Conservation (phyloP, 2,797 vertebrate species). For the Silurus aristotelis region DNA sequence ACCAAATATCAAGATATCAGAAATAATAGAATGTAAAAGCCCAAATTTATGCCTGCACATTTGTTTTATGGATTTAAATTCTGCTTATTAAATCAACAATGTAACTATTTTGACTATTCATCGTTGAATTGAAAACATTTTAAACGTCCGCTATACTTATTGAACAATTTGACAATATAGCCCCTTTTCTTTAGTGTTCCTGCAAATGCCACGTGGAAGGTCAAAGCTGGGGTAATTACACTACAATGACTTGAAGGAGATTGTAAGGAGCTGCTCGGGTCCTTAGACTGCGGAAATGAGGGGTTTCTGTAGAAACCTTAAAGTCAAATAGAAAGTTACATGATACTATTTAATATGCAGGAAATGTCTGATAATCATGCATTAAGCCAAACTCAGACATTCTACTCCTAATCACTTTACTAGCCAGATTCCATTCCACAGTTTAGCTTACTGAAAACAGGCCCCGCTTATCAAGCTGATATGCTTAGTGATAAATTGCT, state of each 20-base stretch:
- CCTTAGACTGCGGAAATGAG: neutral
- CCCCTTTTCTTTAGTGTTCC: neutral
- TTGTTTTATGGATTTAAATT: no score
- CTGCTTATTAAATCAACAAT: no score
- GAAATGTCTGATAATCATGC: neutral
- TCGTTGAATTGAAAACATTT: no score
- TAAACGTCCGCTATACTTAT: neutral
- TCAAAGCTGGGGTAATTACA: neutral
- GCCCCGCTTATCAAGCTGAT: neutral
- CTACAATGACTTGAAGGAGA: neutral
- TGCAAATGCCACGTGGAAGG: neutral
- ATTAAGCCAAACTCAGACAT: conserved; percentile 1
- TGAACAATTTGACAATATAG: neutral
- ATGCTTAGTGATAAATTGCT: no score
- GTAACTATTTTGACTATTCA: no score
- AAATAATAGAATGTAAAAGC: no score
- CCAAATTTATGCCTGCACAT: no score
- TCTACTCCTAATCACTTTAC: neutral
- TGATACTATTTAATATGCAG: neutral
- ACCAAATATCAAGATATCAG: no score
- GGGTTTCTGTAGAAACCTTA: neutral
- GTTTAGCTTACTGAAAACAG: neutral
- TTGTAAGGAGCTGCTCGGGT: neutral
- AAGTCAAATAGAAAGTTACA: neutral
- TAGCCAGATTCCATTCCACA: neutral